phyloP scores from a whole-genome alignment of 2,888 invertebrate genomes.

The Onthophagus sagittarius region DNA sequence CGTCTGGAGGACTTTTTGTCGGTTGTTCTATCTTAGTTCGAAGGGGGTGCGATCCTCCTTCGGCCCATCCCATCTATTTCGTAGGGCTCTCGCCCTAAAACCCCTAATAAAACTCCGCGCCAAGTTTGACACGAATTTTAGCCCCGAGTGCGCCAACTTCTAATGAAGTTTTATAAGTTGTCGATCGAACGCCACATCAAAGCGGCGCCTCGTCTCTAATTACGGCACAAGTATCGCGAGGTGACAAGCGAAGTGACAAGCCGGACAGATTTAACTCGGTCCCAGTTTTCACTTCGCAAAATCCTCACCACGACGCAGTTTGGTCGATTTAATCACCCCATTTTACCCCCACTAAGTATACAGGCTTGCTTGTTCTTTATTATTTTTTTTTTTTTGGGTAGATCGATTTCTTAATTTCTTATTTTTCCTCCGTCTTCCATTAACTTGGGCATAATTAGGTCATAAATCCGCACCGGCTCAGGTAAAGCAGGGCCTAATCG shows the following conservation, averaged over 20 bases:
- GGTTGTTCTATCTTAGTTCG: neutral
- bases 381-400: neutral
- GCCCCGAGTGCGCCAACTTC: slow-evolving; percentile 14
- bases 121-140: slow-evolving; percentile 14
- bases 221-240: slow-evolving; percentile 14
- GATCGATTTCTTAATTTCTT: neutral
- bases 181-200: slow-evolving; percentile 27
- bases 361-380: neutral
- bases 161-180: slow-evolving; percentile 25
- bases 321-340: neutral
- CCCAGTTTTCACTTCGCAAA: neutral
- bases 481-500: slow-evolving; percentile 7
- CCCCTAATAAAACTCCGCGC: slow-evolving; percentile 10
- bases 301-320: neutral
- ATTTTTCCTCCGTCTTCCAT: neutral
- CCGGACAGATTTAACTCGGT: slow-evolving; percentile 12
- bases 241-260: slow-evolving; percentile 17
- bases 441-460: neutral
- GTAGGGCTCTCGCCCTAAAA: neutral
- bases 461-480: neutral
- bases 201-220: slow-evolving; percentile 16
- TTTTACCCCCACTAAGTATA: neutral
- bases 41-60: neutral
- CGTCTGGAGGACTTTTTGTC: neutral
- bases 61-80: neutral